A percentile compares a stretch with the other conserved stretches of the same genome.
phyloP scores from a whole-genome alignment of 2,888 invertebrate genomes.

The Chymomyza procnemis region DNA sequence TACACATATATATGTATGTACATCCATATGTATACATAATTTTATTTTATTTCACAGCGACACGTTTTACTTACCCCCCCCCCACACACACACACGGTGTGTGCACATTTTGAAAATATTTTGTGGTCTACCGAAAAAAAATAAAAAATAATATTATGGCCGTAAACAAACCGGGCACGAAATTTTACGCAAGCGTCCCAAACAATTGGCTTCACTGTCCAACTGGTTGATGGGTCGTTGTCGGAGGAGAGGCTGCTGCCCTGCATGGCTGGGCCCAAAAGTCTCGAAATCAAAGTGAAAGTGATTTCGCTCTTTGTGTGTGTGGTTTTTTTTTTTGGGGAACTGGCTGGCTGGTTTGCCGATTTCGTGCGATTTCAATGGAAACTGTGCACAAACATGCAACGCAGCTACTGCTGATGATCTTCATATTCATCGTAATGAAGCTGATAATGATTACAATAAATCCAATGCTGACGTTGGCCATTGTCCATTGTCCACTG shows the following conservation, averaged over 20 bases:
- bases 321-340: constrained; percentile 7
- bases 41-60: background rate
- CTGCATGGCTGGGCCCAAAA: constrained; percentile 5
- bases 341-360: background rate
- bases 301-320: constrained; percentile 36
- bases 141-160: background rate
- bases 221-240: constrained; percentile 8
- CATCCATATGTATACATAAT: background rate
- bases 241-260: constrained; percentile 10
- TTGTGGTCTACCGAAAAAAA: constrained; percentile 11
- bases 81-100: no score
- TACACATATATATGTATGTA: background rate
- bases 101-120: constrained; percentile 11
- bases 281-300: constrained; percentile 52
- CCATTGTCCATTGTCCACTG: background rate
- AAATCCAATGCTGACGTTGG: background rate
- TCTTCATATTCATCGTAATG: background rate
- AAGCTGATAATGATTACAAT: constrained; percentile 16
- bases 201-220: background rate
- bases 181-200: constrained; percentile 58
- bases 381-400: constrained; percentile 39
- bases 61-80: background rate
- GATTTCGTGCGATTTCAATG: constrained; percentile 41
- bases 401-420: background rate
- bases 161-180: constrained; percentile 36